A percentile compares a stretch with the other conserved stretches of the same genome.
These are phyloP conservation scores for Jacana jacana DNA, from an alignment of 2,113 vertebrate species.

Conservation along the genomic window DNA sequence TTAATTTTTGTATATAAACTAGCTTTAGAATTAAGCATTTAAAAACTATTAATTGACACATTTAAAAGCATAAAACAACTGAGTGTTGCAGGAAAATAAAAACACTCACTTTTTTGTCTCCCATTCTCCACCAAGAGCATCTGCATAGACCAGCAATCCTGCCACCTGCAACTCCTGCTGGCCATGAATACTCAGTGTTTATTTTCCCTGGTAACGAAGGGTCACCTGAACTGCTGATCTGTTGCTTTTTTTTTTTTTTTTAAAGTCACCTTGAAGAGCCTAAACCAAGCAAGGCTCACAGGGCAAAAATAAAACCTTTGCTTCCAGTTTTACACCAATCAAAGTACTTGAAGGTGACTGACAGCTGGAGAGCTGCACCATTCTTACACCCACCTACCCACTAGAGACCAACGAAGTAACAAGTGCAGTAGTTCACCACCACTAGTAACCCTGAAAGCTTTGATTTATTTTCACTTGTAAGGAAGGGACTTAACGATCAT, in stretches of 20 bases:
- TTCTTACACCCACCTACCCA: not conserved
- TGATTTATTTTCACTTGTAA: not conserved
- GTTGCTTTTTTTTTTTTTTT: not conserved
- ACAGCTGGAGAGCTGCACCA: constrained; percentile 71
- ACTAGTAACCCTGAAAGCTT: constrained; percentile 44
- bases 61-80: constrained; percentile 1
- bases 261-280: not conserved
- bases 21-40: not conserved
- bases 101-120: not conserved
- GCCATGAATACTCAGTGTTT: not conserved
- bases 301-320: not conserved
- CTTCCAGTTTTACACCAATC: constrained; percentile 4
- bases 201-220: not conserved
- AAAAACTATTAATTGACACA: not conserved
- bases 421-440: constrained; percentile 50
- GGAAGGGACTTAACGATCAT: not conserved
- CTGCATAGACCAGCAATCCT: not conserved
- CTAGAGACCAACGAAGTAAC: constrained; percentile 2
- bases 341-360: constrained; percentile 29
- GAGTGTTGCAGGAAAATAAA: not conserved
- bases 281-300: not conserved
- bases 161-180: not conserved
- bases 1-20: not conserved
- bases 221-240: not conserved
- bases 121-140: not conserved